These are phyloP conservation scores for Allophyes oxyacanthae DNA, from an alignment of 2,888 invertebrate species.

Conservation along the genomic window DNA sequence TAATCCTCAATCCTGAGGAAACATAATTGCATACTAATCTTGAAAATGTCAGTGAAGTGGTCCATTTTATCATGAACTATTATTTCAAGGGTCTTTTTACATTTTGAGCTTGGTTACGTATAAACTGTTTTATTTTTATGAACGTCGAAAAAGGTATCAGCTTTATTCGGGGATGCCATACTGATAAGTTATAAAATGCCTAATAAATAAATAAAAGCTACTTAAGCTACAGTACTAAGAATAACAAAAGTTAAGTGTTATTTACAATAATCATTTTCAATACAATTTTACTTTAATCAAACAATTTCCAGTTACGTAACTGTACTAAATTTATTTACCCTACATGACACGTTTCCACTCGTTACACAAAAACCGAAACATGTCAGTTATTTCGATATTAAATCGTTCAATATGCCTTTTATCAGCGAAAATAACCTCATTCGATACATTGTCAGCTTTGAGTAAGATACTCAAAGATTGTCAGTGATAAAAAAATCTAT, in stretches of 20 bases:
- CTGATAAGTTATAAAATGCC: too few species aligned
- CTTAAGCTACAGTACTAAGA: too few species aligned
- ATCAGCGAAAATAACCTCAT: conserved; percentile 15
- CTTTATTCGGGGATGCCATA: too few species aligned
- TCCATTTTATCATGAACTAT: conserved; percentile 7
- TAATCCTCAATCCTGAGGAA: conserved; percentile 44
- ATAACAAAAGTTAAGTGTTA: too few species aligned
- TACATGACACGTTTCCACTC: not conserved
- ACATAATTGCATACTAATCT: conserved; percentile 47
- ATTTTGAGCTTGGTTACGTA: too few species aligned
- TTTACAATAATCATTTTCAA: too few species aligned
- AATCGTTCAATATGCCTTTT: conserved; percentile 16
- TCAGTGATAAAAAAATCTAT: conserved; percentile 14
- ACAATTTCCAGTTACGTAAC: too few species aligned
- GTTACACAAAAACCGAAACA: conserved; percentile 1
- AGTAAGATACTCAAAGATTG: too few species aligned
- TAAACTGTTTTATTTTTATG: too few species aligned
- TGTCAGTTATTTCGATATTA: conserved; percentile 8
- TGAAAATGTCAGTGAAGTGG: conserved; percentile 18
- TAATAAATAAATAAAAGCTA: too few species aligned
- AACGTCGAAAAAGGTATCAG: too few species aligned
- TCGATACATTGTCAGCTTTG: conserved; percentile 11
- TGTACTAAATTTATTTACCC: too few species aligned
- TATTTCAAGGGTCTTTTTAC: not conserved
- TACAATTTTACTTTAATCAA: not conserved